Percentiles rank a stretch among this genome's conserved stretches.
These are phyloP conservation scores for Pygocentrus nattereri DNA, from an alignment of 2,797 vertebrate genomes.

Conservation along the genomic window DNA sequence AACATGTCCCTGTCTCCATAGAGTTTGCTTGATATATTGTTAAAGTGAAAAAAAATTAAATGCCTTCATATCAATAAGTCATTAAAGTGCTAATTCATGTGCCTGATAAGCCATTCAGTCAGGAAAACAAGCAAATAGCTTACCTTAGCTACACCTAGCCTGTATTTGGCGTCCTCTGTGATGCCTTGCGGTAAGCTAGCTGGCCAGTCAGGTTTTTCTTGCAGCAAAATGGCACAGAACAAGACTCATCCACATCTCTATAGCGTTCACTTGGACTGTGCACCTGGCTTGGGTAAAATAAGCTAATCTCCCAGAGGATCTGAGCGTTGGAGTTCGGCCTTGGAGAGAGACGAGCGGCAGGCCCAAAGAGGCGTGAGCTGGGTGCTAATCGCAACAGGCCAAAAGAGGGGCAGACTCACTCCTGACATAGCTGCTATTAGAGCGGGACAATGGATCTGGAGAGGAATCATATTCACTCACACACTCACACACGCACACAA, in stretches of 20 bases:
- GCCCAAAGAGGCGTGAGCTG: constrained; percentile 86
- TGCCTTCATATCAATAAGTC: too few species aligned
- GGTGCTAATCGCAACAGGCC: constrained; percentile 90
- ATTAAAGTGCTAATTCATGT: too few species aligned
- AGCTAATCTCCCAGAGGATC: constrained; percentile 89
- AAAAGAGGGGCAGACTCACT: constrained; percentile 85
- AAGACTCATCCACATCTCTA: constrained; percentile 81
- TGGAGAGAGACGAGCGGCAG: constrained; percentile 87
- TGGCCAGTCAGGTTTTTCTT: not conserved
- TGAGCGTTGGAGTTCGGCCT: constrained; percentile 86
- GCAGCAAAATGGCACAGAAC: not conserved
- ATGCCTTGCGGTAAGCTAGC: not conserved
- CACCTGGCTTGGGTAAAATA: constrained; percentile 87
- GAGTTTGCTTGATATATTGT: too few species aligned
- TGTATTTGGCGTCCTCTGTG: not conserved
- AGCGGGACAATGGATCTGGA: constrained; percentile 56
- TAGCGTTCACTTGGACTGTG: constrained; percentile 50
- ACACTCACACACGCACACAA: constrained; percentile 34
- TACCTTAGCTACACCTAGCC: not conserved
- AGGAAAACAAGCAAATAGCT: not conserved
- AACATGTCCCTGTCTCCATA: too few species aligned
- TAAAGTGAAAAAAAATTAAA: too few species aligned
- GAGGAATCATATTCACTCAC: constrained; percentile 23
- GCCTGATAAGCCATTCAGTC: too few species aligned
- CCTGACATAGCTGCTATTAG: constrained; percentile 84